Evolutionary conservation across 2,797 vertebrate genomes (phyloP).

Genomic region (Anguilla obscura): DNA sequence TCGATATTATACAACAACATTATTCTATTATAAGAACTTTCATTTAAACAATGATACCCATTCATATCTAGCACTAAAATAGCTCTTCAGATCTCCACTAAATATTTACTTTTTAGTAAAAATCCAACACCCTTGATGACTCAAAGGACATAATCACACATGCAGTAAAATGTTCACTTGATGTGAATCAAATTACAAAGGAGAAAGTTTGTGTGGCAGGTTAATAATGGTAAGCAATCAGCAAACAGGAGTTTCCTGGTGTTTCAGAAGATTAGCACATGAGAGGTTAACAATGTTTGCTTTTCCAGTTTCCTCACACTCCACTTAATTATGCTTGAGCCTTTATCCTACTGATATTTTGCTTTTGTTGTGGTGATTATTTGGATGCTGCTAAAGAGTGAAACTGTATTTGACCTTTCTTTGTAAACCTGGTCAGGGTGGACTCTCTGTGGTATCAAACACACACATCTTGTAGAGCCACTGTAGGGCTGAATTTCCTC

Average conservation of each 20-base stretch:
- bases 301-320: neutral
- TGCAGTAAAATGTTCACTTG: neutral
- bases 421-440: too few relatives aligned
- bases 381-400: neutral
- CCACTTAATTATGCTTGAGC: neutral
- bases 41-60: conserved; percentile 1
- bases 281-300: neutral
- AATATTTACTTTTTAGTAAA: neutral
- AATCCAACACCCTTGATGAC: neutral
- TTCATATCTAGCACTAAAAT: neutral
- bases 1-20: neutral
- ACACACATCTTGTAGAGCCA: conserved; percentile 59
- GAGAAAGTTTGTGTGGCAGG: neutral
- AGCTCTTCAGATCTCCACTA: neutral
- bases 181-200: neutral
- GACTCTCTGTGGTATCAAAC: neutral
- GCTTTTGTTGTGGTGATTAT: neutral
- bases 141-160: neutral
- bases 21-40: conserved; percentile 10
- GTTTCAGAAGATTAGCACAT: neutral
- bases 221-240: neutral
- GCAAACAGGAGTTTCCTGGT: neutral
- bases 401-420: too few relatives aligned
- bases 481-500: conserved; percentile 92
- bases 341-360: neutral